phyloP scores from a whole-genome alignment of 2,797 vertebrate species.

The Melanotaenia pygmaea region DNA sequence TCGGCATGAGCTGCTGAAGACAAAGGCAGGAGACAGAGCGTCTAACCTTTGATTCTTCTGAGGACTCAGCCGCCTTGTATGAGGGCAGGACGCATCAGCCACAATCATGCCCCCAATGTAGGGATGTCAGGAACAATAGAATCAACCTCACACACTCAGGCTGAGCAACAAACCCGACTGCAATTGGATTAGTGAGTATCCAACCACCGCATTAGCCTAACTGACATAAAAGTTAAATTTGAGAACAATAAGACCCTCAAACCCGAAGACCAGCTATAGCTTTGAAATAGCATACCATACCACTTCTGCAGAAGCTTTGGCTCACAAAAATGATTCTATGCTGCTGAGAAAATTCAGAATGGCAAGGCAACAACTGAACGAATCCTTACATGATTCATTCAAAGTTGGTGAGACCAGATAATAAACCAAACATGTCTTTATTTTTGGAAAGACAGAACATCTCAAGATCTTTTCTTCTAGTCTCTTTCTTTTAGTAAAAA shows the following conservation, averaged over 20 bases:
- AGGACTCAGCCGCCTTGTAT: constrained; percentile 76
- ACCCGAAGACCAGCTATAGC: constrained; percentile 34
- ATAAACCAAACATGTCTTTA: constrained; percentile 56
- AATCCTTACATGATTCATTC: constrained; percentile 35
- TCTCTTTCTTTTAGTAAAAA: constrained; percentile 26
- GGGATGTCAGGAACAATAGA: constrained; percentile 78
- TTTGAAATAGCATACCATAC: constrained; percentile 58
- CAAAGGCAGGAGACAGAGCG: constrained; percentile 85
- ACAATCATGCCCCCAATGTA: constrained; percentile 76
- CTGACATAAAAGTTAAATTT: constrained; percentile 81
- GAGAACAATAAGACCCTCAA: constrained; percentile 65
- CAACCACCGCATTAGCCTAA: constrained; percentile 76
- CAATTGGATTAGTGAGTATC: constrained; percentile 79
- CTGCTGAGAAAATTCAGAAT: constrained; percentile 8
- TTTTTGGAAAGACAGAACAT: constrained; percentile 52
- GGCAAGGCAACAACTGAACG: not conserved
- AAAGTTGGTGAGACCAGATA: constrained; percentile 31
- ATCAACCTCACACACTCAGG: constrained; percentile 69
- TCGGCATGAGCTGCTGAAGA: constrained; percentile 78
- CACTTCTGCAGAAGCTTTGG: constrained; percentile 42
- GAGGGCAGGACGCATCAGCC: constrained; percentile 76
- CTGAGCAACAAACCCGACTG: constrained; percentile 61
- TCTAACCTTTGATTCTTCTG: constrained; percentile 87
- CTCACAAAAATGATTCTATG: not conserved
- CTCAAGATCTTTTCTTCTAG: constrained; percentile 40